Percentiles rank a stretch among this genome's conserved stretches.
phyloP scores from a whole-genome alignment of 2,888 invertebrate species.

The Leptogaster cylindrica region DNA sequence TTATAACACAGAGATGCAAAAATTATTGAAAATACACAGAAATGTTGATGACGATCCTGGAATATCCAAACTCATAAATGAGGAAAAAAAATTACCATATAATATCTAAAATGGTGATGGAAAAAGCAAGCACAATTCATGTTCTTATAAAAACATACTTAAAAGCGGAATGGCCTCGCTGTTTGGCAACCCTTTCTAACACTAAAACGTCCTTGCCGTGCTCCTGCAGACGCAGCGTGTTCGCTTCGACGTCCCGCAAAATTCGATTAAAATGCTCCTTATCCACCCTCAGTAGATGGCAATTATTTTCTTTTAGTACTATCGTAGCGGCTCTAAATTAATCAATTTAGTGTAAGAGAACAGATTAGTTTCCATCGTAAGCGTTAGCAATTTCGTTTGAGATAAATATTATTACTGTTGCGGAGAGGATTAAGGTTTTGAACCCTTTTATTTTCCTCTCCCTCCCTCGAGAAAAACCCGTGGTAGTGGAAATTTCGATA shows the following conservation, averaged over 20 bases:
- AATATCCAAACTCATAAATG: too few species aligned
- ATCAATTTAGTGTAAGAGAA: conserved; percentile 33
- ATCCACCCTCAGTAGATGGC: conserved; percentile 82
- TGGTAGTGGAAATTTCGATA: conserved; percentile 17
- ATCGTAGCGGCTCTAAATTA: conserved; percentile 77
- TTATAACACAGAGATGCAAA: too few species aligned
- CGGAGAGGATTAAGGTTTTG: neutral
- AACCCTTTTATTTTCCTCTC: too few species aligned
- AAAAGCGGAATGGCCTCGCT: conserved; percentile 65
- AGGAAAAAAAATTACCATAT: too few species aligned
- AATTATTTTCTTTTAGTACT: conserved; percentile 79
- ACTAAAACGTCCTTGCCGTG: conserved; percentile 84
- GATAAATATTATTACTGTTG: neutral
- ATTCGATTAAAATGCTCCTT: conserved; percentile 86
- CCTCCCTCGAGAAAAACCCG: too few species aligned
- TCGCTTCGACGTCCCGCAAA: conserved; percentile 83
- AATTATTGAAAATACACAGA: too few species aligned
- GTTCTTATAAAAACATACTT: conserved; percentile 71
- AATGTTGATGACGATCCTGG: too few species aligned
- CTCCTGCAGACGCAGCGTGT: conserved; percentile 82
- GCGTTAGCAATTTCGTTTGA: conserved; percentile 10
- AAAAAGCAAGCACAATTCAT: too few species aligned
- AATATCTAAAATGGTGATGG: too few species aligned
- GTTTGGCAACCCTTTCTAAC: conserved; percentile 73
- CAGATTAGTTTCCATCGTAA: conserved; percentile 7